Evolutionary conservation across 2,113 vertebrate species (phyloP), one percentile per base, ranked within the genome.

Genomic region (Meleagris gallopavo): DNA sequence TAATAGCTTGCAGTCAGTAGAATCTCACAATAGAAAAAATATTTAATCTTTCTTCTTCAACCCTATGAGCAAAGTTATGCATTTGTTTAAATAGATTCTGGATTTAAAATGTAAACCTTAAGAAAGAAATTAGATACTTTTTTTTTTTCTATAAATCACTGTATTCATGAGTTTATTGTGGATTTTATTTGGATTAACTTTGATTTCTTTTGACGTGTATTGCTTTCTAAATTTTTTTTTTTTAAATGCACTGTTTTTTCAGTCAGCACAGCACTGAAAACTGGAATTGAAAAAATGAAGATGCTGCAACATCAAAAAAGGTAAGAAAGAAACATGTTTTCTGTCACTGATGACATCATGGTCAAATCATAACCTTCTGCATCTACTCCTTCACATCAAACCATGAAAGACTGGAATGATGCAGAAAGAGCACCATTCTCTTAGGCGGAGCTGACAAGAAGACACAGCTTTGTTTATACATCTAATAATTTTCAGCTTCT

Each of bases 381-480:
- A 15, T 34, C 10, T 57, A 30, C 27, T 12, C 7, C 78, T 85
- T 64, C 34, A 43, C 24, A 32, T 71, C 27, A 82, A 66, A 54
- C 4, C 20, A 72, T 54, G n/a, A 36, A 82, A 57, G 27, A 43
- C 11, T 50, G 34, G 13, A 70, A 22, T 7, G 30, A 43, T 30
- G 5, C 13, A 72, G 45, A 84, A 74, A 14, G 21, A 75, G 2
- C 0, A 0, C n/a, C 13, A 25, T 48, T 58, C 7, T 60, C 60
- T 80, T 46, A 75, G 61, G 24, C 14, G 75, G n/a, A 15, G 13
- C 52, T 67, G 11, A 11, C 2, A 7, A 54, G 32, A 79, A 78
- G 27, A 45, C 8, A 66, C 15, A 58, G 50, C 21, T 89, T 71
- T 81, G 22, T 58, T 90, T 30, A 1, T 9, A 6, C 7, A 38